Evolutionary conservation across 2,888 invertebrate genomes (phyloP), one percentile per base, ranked within the genome.

Genomic region (Tubulanus polymorphus): DNA sequence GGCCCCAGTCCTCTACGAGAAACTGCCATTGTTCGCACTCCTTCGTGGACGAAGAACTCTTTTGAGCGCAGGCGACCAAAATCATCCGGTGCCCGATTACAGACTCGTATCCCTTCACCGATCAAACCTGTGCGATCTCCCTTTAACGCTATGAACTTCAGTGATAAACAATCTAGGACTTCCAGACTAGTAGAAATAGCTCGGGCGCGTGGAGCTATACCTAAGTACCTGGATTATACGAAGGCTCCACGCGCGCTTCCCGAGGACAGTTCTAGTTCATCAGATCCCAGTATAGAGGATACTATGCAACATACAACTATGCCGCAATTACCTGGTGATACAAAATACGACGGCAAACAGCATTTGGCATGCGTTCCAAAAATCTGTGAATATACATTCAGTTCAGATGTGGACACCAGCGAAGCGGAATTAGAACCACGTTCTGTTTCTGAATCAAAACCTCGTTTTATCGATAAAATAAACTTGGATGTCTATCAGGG

Each of bases 271-370:
- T 54, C 51, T 25, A 60, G 56, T 37, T 66, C 66, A 3, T 63
- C 64, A 15, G 66, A 66, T 45, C 59, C 64, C 29, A 59, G 62
- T 54, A 58, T 66, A 37, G 63, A 66, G 15, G 41, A 41, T 41
- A 41, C 41, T 41, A 41, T 41, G 41, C 41, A 41, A 41, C 6
- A 41, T 20, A 20, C 41, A 41, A 20, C 41, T 41, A 41, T 41
- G 41, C 41, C 41, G 23, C 35, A n/a, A 12, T 10, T 41, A 41
- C 20, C 41, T 18, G 41, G 41, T 41, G 41, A 41, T 41, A 41
- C 6, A 15, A 41, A 41, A 8, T 3, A 41, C 6, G 6, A 15
- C 15, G 41, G 6, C 6, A 41, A 41, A 41, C 20, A 41, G 23
- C 41, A 8, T 41, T 41, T 41, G 41, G n/a, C n/a, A n/a, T n/a